phyloP scores from a whole-genome alignment of 64 coral and sea anemone genomes.

The Stichodactyla helianthus region DNA sequence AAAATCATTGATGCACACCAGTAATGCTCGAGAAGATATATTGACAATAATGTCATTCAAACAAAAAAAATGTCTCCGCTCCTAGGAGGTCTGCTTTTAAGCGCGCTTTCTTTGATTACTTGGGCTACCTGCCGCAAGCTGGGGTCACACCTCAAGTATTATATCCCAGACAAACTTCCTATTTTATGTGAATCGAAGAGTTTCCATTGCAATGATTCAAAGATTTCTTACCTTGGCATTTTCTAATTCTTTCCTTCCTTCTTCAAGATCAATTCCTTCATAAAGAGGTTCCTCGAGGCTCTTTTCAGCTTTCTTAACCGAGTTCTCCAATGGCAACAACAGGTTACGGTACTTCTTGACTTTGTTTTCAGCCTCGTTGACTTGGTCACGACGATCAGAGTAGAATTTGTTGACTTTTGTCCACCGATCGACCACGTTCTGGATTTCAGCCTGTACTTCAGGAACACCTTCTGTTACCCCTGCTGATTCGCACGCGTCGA shows the following conservation, averaged over 20 bases:
- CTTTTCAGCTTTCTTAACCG: constrained; percentile 54
- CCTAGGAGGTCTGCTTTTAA: not conserved
- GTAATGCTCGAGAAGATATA: no score
- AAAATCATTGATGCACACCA: no score
- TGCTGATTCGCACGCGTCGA: constrained; percentile 62
- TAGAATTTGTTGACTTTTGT: constrained; percentile 74
- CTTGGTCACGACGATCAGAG: constrained; percentile 55
- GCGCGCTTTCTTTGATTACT: no score
- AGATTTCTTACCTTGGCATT: constrained; percentile 36
- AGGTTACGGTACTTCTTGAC: constrained; percentile 83
- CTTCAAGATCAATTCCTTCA: constrained; percentile 65
- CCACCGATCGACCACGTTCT: constrained; percentile 72
- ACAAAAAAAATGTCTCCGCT: no score
- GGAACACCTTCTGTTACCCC: constrained; percentile 75
- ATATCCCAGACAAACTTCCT: no score
- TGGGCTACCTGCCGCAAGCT: no score
- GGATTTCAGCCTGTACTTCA: constrained; percentile 62
- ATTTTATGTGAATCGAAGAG: no score
- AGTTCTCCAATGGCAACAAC: constrained; percentile 67
- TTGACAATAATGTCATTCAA: no score
- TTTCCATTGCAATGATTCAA: not conserved
- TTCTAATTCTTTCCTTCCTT: constrained; percentile 57
- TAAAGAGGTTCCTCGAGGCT: constrained; percentile 63
- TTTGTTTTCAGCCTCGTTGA: constrained; percentile 56
- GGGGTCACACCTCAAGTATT: no score